phyloP scores from a whole-genome alignment of 2,113 vertebrate species.

The Sakesphorus luctuosus region DNA sequence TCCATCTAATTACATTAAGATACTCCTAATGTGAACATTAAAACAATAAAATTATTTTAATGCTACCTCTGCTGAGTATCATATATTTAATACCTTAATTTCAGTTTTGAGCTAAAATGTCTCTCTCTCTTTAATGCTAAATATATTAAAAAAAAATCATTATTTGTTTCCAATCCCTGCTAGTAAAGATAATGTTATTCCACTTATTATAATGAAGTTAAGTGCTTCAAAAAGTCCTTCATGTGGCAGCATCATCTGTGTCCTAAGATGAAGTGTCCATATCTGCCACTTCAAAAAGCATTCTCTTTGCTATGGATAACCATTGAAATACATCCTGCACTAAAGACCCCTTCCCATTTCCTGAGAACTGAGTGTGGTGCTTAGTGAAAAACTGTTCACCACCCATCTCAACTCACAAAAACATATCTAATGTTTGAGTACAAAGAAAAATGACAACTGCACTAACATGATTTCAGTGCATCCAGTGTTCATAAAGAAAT shows the following conservation, averaged over 20 bases:
- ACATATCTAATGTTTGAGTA: constrained; percentile 7
- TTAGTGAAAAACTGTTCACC: background rate
- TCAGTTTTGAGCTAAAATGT: background rate
- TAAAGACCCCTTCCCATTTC: constrained; percentile 12
- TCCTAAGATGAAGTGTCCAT: background rate
- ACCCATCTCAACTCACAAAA: constrained; percentile 10
- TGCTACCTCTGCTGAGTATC: background rate
- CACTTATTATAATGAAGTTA: constrained; percentile 38
- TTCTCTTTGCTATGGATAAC: background rate
- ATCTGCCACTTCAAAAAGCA: constrained; percentile 19
- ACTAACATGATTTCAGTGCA: constrained; percentile 42
- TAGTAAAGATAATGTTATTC: constrained; percentile 25
- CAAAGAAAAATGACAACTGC: constrained; percentile 36
- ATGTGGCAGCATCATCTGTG: background rate
- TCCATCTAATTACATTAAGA: background rate
- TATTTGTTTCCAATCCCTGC: constrained; percentile 20
- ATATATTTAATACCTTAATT: background rate
- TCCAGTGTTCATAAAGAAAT: constrained; percentile 49
- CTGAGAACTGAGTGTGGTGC: background rate
- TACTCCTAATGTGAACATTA: background rate
- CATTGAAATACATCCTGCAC: background rate
- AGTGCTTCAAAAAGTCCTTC: constrained; percentile 36
- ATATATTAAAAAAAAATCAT: background rate
- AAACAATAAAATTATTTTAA: background rate
- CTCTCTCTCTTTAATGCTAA: background rate